Percentiles rank a stretch among this genome's conserved stretches.
These are phyloP conservation scores for Hirudinaria manillensis DNA, from an alignment of 2,888 invertebrate species.

Conservation along the genomic window DNA sequence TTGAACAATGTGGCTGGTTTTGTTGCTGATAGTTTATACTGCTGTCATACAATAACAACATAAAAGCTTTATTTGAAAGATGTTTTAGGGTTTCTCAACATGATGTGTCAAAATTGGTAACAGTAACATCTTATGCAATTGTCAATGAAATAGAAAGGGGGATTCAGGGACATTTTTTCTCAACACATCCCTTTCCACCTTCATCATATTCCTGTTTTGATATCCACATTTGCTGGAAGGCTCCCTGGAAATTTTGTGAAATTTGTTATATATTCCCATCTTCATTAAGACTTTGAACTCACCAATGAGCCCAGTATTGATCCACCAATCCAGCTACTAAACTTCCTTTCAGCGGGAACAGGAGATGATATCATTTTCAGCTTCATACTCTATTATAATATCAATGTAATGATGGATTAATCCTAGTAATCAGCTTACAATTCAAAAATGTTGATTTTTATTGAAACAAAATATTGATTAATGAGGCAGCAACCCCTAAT, in stretches of 20 bases:
- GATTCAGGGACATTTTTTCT: slow-evolving; percentile 70
- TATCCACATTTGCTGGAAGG: slow-evolving; percentile 99
- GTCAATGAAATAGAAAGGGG: no score
- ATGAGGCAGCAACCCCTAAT: no score
- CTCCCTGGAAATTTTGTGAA: slow-evolving; percentile 61
- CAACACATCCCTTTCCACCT: slow-evolving; percentile 90
- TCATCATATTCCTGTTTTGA: slow-evolving; percentile 98
- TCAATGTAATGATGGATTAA: not conserved
- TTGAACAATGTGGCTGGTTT: slow-evolving; percentile 25
- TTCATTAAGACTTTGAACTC: no score
- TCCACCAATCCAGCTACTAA: slow-evolving; percentile 97
- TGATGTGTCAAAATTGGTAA: no score
- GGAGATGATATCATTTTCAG: slow-evolving; percentile 88
- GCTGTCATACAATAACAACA: not conserved
- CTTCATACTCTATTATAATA: slow-evolving; percentile 67
- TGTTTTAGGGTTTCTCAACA: no score
- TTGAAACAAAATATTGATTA: no score
- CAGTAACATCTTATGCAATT: no score
- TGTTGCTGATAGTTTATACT: not conserved
- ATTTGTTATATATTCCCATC: not conserved
- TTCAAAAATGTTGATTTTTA: no score
- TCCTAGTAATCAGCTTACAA: no score
- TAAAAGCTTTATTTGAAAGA: no score
- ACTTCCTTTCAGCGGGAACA: slow-evolving; percentile 80
- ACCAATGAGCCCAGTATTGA: slow-evolving; percentile 89